Conservation (phyloP, 2,888 invertebrate genomes). For the Protophormia terraenovae region DNA sequence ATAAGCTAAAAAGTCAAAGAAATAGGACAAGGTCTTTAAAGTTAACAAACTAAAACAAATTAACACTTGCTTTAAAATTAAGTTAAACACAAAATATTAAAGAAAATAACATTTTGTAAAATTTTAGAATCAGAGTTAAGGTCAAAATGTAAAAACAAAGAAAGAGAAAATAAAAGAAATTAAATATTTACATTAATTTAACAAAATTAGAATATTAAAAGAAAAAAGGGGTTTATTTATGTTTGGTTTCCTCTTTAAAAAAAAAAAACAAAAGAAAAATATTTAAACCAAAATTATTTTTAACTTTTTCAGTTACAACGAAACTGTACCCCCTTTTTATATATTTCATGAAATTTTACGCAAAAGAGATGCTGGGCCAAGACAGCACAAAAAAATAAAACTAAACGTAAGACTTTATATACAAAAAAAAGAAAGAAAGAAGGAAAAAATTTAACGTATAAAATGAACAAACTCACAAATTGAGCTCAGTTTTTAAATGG, state of each 20-base stretch:
- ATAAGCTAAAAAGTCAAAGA: neutral
- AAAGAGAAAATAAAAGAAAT: neutral
- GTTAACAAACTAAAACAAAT: too few relatives aligned
- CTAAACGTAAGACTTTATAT: slow-evolving; percentile 39
- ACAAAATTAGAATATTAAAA: neutral
- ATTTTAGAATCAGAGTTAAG: slow-evolving; percentile 10
- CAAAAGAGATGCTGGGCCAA: slow-evolving; percentile 67
- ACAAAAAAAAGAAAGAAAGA: neutral
- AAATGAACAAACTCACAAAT: slow-evolving; percentile 59
- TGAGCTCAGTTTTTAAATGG: slow-evolving; percentile 60
- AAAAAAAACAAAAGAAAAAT: slow-evolving; percentile 55
- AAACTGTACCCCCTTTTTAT: slow-evolving; percentile 77
- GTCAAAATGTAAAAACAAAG: neutral
- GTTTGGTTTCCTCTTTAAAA: neutral
- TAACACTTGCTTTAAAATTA: slow-evolving; percentile 56
- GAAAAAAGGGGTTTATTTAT: too few relatives aligned
- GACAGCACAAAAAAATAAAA: slow-evolving; percentile 30
- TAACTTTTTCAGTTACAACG: slow-evolving; percentile 75
- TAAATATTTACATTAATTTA: neutral
- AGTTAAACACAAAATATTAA: neutral
- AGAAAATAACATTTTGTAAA: neutral
- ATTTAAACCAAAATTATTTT: slow-evolving; percentile 35
- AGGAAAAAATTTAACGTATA: slow-evolving; percentile 28
- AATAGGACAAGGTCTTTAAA: slow-evolving; percentile 63
- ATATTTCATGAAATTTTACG: slow-evolving; percentile 57